Conservation (phyloP, 2,113 vertebrate genomes). For the Collichthys lucidus region DNA sequence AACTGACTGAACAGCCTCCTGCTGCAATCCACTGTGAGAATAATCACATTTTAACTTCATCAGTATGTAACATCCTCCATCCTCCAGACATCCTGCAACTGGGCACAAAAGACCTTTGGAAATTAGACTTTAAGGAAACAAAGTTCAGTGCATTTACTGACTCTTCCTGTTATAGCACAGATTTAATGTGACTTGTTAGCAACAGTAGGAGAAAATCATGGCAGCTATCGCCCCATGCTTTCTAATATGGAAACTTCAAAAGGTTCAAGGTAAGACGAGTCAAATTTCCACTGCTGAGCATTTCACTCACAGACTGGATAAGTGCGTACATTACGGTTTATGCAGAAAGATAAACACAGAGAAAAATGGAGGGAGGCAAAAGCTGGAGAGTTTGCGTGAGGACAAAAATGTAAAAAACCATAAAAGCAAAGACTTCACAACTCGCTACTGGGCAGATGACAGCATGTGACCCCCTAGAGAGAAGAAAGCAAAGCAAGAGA, state of each 20-base stretch:
- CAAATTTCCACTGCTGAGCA: neutral
- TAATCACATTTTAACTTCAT: neutral
- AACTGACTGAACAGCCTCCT: neutral
- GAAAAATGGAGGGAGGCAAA: neutral
- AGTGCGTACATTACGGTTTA: neutral
- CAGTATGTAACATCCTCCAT: no score
- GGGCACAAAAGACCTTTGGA: neutral
- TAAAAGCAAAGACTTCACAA: conserved; percentile 50
- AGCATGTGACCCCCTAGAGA: conserved; percentile 48
- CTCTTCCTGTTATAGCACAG: neutral
- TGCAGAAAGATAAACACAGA: neutral
- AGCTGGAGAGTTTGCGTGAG: conserved; percentile 24
- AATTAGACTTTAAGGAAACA: neutral
- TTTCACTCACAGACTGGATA: neutral
- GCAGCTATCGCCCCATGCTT: neutral
- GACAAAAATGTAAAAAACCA: conserved; percentile 43
- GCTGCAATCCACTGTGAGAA: neutral
- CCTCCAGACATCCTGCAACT: neutral
- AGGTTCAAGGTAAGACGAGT: neutral
- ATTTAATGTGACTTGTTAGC: neutral
- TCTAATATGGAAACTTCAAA: conserved; percentile 2
- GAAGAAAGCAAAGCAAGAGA: conserved; percentile 33
- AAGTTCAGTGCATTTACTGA: neutral
- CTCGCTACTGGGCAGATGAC: conserved; percentile 68
- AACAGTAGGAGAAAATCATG: neutral